Base-by-base conservation (phyloP, 2,113 vertebrate species). In the Scytalopus superciliaris region DNA sequence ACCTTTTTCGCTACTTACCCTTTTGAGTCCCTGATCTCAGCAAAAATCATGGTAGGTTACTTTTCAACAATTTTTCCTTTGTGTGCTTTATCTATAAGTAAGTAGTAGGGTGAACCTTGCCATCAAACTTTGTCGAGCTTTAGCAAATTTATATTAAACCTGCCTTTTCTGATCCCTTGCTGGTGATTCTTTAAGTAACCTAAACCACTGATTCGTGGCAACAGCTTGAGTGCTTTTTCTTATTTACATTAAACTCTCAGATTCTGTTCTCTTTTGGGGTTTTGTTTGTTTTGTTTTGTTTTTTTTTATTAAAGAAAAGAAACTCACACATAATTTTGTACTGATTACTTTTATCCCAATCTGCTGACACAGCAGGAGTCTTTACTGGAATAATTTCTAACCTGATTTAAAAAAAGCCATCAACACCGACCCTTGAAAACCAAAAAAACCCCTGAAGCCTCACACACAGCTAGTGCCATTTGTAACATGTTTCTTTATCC, bases 321-420 rank as follows among this genome's bases (percentile, higher is more conserved):
- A 93, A 35, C 52, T 11, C 39, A 70, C 90, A 64, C 28, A 63
- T 93, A 47, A 78, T 90, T 89, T 90, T 82, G n/a, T 80, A 68
- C 66, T 84, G 52, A 74, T 92, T 78, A 25, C 68, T 93, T 96
- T 84, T 57, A 82, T 94, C 69, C 64, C 64, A 35, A 76, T 84
- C 57, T 87, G 77, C 87, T 94, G 94, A 96, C 35, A 56, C 33
- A 90, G 62, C 69, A 73, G 37, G 56, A 82, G 40, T 56, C 37
- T 72, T 89, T 78, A 64, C 45, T 79, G 57, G 62, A 89, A 67
- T 91, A 57, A 82, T 94, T 91, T 96, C 89, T 82, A 84, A 77
- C 45, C 17, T 85, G 23, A 31, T 75, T 91, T 86, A 18, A 6
- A 91, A 84, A 84, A 72, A 78, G 5, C 19, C 35, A 59, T 79